phyloP scores from a whole-genome alignment of 2,888 invertebrate species.

The Oscheius myriophilus region DNA sequence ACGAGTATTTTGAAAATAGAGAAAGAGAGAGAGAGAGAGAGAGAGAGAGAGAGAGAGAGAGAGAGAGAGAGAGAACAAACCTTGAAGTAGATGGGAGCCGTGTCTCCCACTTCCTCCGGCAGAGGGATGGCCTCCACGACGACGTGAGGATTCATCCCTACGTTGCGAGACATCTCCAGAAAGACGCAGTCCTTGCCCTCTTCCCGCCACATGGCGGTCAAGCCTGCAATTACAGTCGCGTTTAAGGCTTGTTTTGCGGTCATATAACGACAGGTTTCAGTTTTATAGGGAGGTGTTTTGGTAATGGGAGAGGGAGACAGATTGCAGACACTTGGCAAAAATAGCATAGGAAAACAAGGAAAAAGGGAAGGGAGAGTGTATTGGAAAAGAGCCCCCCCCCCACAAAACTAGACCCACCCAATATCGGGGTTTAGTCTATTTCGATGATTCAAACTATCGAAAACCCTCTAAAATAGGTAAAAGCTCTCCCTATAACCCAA shows the following conservation, averaged over 20 bases:
- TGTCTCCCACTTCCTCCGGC: conserved; percentile 83
- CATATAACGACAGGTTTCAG: no score
- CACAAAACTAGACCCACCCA: no score
- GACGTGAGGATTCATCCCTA: conserved; percentile 81
- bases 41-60: background rate
- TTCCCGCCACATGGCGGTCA: conserved; percentile 82
- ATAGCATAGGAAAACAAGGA: no score
- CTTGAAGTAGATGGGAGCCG: conserved; percentile 94
- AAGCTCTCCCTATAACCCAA: no score
- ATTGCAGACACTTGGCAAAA: background rate
- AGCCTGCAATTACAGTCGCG: conserved; percentile 69
- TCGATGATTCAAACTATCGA: no score
- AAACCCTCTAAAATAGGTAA: no score
- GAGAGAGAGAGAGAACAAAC: conserved; percentile 67
- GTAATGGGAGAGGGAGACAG: background rate
- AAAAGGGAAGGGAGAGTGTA: no score
- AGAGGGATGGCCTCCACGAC: conserved; percentile 88
- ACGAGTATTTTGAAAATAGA: conserved; percentile 12
- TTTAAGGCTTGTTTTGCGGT: background rate
- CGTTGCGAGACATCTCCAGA: conserved; percentile 85
- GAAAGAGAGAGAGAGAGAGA: background rate
- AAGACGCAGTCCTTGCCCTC: conserved; percentile 84
- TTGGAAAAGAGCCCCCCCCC: no score
- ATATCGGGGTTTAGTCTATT: no score
- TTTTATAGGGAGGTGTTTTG: no score